Conservation (phyloP, 1,140 invertebrate genomes). For the Carposina sasakii region DNA sequence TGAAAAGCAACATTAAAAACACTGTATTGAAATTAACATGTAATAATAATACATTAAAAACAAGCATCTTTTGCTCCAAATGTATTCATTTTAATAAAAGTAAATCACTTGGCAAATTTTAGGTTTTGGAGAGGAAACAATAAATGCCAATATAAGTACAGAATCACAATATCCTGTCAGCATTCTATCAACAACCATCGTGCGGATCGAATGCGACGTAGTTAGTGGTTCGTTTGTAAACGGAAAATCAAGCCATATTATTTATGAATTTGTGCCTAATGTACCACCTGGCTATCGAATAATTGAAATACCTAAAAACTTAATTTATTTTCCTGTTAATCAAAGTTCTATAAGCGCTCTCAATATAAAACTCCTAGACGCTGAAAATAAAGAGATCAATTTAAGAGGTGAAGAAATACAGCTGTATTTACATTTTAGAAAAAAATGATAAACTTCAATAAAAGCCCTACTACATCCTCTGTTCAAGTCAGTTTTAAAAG, state of each 20-base stretch:
- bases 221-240: slow-evolving; percentile 10
- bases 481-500: background rate
- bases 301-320: slow-evolving; percentile 15
- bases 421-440: slow-evolving; percentile 18
- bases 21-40: slow-evolving; percentile 11
- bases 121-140: slow-evolving; percentile 3
- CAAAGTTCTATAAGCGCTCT: slow-evolving; percentile 12
- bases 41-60: slow-evolving; percentile 30
- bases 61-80: slow-evolving; percentile 16
- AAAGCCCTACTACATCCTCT: background rate
- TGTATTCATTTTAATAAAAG: slow-evolving; percentile 17
- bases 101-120: slow-evolving; percentile 6
- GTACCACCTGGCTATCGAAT: slow-evolving; percentile 11
- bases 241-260: slow-evolving; percentile 7
- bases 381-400: slow-evolving; percentile 15
- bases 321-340: slow-evolving; percentile 23
- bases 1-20: slow-evolving; percentile 14
- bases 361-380: slow-evolving; percentile 13
- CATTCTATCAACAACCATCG: slow-evolving; percentile 10
- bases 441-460: slow-evolving; percentile 18
- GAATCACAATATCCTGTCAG: slow-evolving; percentile 1
- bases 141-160: slow-evolving; percentile 7
- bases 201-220: slow-evolving; percentile 11
- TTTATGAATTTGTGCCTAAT: slow-evolving; percentile 14
- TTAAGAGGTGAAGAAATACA: slow-evolving; percentile 23